Evolutionary conservation across 2,888 invertebrate genomes (phyloP), one percentile per base, ranked within the genome.

Genomic region (Erebia epiphron): DNA sequence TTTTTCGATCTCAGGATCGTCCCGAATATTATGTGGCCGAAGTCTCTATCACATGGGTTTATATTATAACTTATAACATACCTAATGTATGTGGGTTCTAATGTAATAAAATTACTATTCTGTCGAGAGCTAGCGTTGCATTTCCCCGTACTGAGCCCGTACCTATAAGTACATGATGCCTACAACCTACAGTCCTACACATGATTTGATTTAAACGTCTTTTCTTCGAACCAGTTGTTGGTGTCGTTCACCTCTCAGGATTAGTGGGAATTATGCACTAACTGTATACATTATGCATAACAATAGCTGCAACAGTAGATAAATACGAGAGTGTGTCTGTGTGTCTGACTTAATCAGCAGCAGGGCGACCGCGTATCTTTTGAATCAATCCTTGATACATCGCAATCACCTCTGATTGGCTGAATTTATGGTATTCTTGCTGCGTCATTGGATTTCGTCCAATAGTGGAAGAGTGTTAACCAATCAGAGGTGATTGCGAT

Each of bases 161-260:
- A 52, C 16, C 52, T n/a, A n/a, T n/a, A n/a, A n/a, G n/a, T 16
- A 52, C 1, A 2, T 7, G 9, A 9, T 16, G 9, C 1, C 9
- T 52, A 52, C 16, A 52, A 9, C 49, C 14, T 5, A 14, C 14
- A 4, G 10, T 1, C 16, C 5, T n/a, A 54, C 62, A 76, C 78
- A 78, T 77, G 80, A 73, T 78, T 75, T 74, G 78, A 77, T 80
- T 79, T 75, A 77, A 77, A 73, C 69, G 71, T 69, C 71, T 65
- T 71, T 78, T 76, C 78, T 74, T 10, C 35, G 78, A 79, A 77
- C 66, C 52, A 41, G 41, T 49, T 63, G 67, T 54, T 52, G 10
- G 67, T 72, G 79, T 78, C 77, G 69, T 78, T 79, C 78, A 78
- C 75, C 79, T 74, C 69, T n/a, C 8, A n/a, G 70, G 63, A 69